Evolutionary conservation across 2,888 invertebrate species (phyloP).

Genomic region (Acanthosepion esculentum): DNA sequence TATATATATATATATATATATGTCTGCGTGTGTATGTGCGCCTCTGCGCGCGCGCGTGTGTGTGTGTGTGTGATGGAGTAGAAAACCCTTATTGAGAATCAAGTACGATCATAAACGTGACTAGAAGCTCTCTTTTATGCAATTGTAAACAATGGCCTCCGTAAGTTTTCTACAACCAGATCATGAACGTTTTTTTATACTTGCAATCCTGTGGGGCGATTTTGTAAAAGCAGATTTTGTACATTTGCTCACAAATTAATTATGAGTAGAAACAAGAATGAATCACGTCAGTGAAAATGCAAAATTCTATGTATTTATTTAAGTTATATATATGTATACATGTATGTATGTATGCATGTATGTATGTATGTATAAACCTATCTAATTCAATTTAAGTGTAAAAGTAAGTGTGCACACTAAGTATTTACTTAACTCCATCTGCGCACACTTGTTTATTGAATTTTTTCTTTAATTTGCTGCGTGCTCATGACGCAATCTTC

Average conservation of each 20-base stretch:
- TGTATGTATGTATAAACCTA: neutral
- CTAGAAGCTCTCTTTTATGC: neutral
- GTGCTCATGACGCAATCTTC: neutral
- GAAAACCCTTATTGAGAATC: neutral
- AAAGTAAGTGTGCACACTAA: neutral
- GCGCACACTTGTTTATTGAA: neutral
- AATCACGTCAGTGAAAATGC: too few relatives aligned
- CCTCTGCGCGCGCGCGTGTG: too few relatives aligned
- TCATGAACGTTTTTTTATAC: too few relatives aligned
- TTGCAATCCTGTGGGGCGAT: neutral
- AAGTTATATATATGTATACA: neutral
- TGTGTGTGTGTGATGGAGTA: too few relatives aligned
- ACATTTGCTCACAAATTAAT: neutral
- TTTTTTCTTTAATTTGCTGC: neutral
- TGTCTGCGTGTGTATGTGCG: too few relatives aligned
- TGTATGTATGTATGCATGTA: neutral
- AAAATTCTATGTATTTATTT: too few relatives aligned
- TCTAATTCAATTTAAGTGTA: neutral
- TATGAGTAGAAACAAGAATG: neutral
- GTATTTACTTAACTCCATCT: constrained; percentile 33
- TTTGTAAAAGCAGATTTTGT: neutral
- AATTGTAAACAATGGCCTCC: neutral
- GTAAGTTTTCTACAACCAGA: neutral
- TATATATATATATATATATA: too few relatives aligned
- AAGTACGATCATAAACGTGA: neutral